These are phyloP conservation scores for Eciton burchellii DNA, from an alignment of 1,140 invertebrate genomes.

Conservation along the genomic window DNA sequence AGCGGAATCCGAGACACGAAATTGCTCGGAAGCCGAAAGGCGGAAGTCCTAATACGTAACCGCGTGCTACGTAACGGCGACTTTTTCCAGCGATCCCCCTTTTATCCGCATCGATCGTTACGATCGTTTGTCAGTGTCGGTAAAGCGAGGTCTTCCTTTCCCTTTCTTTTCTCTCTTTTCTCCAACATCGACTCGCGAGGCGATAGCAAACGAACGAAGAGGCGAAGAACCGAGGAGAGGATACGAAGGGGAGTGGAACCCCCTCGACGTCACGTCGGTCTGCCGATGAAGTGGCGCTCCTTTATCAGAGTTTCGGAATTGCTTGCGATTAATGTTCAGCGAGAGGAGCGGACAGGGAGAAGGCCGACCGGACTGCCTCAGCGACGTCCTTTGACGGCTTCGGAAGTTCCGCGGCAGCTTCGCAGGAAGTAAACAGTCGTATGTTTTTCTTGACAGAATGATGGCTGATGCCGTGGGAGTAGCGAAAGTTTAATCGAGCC, in stretches of 20 bases:
- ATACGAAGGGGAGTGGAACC: not conserved
- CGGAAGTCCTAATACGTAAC: not conserved
- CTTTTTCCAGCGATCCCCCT: constrained; percentile 36
- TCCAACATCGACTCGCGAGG: constrained; percentile 23
- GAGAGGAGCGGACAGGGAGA: constrained; percentile 17
- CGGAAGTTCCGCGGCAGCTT: constrained; percentile 32
- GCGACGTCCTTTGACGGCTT: constrained; percentile 31
- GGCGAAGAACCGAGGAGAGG: not conserved
- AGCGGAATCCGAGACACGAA: constrained; percentile 13
- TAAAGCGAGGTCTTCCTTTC: constrained; percentile 54
- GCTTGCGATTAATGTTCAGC: constrained; percentile 56
- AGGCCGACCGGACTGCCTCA: not conserved
- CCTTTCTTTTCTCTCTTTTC: not conserved
- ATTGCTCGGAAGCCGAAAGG: constrained; percentile 13
- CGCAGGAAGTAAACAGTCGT: constrained; percentile 56
- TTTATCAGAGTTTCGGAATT: constrained; percentile 61
- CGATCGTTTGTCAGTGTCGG: constrained; percentile 70
- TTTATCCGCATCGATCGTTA: constrained; percentile 35
- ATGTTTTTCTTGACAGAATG: constrained; percentile 49
- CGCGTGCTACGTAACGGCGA: not conserved
- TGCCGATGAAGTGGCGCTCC: constrained; percentile 57
- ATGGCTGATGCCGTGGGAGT: not conserved
- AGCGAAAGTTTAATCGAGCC: constrained; percentile 52
- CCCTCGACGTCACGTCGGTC: constrained; percentile 43
- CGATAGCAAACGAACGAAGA: not conserved